Percentiles rank a stretch among this genome's conserved stretches.
Conservation (phyloP, 2,113 vertebrate genomes). For the Natator depressus region DNA sequence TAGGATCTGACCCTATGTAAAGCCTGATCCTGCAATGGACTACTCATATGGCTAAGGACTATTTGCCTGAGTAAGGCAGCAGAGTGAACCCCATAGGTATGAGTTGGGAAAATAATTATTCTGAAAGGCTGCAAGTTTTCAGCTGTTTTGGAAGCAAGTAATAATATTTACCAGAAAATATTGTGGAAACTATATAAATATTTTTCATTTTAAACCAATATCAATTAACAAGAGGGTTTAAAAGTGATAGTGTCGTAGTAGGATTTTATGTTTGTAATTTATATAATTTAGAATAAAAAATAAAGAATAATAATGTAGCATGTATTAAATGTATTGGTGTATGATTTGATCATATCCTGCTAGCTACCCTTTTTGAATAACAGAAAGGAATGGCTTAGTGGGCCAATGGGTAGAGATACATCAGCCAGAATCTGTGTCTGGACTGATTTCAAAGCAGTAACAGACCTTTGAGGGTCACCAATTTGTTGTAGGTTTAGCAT, state of each 20-base stretch:
- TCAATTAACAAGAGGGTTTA: not conserved
- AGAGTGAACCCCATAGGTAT: not conserved
- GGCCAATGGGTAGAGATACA: no score
- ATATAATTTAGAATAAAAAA: no score
- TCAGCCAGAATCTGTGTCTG: no score
- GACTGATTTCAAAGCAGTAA: no score
- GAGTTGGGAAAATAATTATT: not conserved
- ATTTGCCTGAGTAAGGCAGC: not conserved
- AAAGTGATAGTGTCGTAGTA: not conserved
- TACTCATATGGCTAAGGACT: not conserved
- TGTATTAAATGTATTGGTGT: no score
- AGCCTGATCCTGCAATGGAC: not conserved
- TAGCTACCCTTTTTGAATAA: no score
- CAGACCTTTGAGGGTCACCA: no score
- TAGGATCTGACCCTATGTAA: not conserved
- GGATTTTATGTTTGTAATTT: no score
- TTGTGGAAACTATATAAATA: not conserved
- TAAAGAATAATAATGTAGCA: no score
- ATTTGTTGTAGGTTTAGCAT: no score
- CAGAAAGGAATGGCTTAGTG: no score
- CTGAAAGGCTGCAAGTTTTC: not conserved
- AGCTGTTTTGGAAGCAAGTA: slow-evolving; percentile 15
- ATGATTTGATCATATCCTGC: no score
- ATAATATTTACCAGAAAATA: not conserved
- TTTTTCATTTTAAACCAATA: slow-evolving; percentile 15